Evolutionary conservation across 2,113 vertebrate species (phyloP), one percentile per base, ranked within the genome.

Genomic region (Azemiops feae): DNA sequence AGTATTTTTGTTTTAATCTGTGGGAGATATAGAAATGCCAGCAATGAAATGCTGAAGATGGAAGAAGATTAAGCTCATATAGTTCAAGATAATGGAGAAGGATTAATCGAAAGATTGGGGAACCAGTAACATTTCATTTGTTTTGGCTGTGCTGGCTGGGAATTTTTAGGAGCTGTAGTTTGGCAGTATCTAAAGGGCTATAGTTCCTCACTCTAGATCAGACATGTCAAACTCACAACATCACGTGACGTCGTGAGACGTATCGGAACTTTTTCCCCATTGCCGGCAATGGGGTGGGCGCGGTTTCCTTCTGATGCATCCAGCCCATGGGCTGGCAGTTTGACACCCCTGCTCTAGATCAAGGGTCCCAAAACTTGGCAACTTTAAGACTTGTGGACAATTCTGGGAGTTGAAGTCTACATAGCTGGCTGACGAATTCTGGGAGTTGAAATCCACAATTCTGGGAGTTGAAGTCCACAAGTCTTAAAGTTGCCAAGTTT

Each of bases 21-120:
- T 96, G 92, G 97, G 97, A 97, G 93, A 94, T 50, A n/a, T 1
- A 94, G 96, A 96, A 94, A 96, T 97, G 94, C 94, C 94, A 96
- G 95, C 23, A 4, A 85, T 64, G 92, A 95, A 88, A 74, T 64
- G n/a, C n/a, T n/a, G 91, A 95, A 88, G 69, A 54, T 92, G 81
- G 92, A 92, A 94, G 89, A 94, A 95, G 92, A 85, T n/a, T 57
- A 95, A 92, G 93, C 92, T 95, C 85, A 88, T 30, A 52, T 30
- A 0, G 8, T 57, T 85, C 64, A 1, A 45, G 1, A 87, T 18
- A 93, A 86, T 74, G 39, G 45, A n/a, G 64, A 69, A n/a, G 64
- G 12, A n/a, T 34, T 69, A 74, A 85, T 30, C 39, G 39, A 53
- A 25, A 16, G 50, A 81, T 22, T 39, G 34, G 34, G 74, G 34